Base-by-base conservation (phyloP, 1,140 invertebrate genomes). In the Lordiphosa stackelbergi region DNA sequence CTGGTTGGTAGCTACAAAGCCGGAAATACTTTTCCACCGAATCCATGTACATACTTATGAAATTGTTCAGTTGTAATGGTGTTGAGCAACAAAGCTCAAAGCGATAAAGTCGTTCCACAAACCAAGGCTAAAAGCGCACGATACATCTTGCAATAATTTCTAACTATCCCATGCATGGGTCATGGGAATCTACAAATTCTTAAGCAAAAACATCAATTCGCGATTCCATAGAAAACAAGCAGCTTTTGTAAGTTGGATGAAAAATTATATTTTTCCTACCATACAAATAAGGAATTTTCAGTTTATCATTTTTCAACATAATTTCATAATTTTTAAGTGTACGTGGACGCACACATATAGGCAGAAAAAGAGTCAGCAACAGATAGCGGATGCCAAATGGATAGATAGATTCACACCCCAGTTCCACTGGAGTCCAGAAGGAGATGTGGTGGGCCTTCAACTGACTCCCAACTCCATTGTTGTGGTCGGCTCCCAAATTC, bases 271-370 rank as follows among this genome's bases (percentile, higher is more conserved):
- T 75, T 69, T 40, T 53, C 51, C 59, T 53, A 72, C 75, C 77
- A n/a, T 71, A 79, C 58, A 71, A 75, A 68, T 66, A 66, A 43
- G 60, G 66, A 52, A 66, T 70, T 81, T 47, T 62, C 38, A 46
- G 68, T 52, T 47, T 52, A 66, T 37, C 37, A 47, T 59, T 68
- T 68, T 31, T 68, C 55, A 68, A 70, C 68, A 75, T 62, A 79
- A 79, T 71, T 79, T 79, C 66, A 65, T 60, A 71, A 59, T 71
- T 81, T 81, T 79, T 75, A 66, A 71, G 66, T 79, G 71, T 66
- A 66, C 38, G 37, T 59, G 69, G 53, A 57, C 53, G 46, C 43
- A 42, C 9, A 22, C 24, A 46, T 7, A 46, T 24, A 9, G 43
- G 24, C 43, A 46, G n/a, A 46, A 34, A 12, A 12, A 46, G 28